Percentiles rank a stretch among this genome's conserved stretches.
Evolutionary conservation across 2,113 vertebrate species (phyloP).

Genomic region (Oryctolagus cuniculus): DNA sequence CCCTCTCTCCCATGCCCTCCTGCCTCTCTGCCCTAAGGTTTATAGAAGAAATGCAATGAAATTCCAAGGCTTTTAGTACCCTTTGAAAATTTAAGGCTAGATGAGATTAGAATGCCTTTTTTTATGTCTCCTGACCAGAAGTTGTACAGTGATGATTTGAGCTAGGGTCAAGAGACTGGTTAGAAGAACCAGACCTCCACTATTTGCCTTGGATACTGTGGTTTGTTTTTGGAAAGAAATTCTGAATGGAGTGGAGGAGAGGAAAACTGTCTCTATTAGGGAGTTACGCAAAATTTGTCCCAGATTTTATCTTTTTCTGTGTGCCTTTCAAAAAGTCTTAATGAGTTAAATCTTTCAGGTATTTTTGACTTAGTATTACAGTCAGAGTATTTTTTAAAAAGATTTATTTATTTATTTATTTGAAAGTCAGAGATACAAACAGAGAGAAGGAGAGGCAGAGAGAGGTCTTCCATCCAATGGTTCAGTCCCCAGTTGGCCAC

Average conservation of each 20-base stretch:
- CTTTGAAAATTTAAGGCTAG: conserved; percentile 52
- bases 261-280: conserved; percentile 64
- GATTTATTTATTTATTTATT: no score
- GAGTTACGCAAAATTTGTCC: conserved; percentile 78
- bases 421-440: no score
- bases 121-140: conserved; percentile 54
- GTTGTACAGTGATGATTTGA: conserved; percentile 37
- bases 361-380: conserved; percentile 78
- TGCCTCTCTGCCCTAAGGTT: conserved; percentile 49
- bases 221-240: conserved; percentile 63
- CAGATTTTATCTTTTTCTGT: conserved; percentile 73
- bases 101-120: conserved; percentile 36
- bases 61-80: conserved; percentile 43
- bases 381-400: conserved; percentile 56
- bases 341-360: conserved; percentile 73
- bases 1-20: not conserved
- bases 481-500: no score
- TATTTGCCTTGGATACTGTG: conserved; percentile 58
- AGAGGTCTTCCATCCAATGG: no score
- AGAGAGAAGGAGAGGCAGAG: no score
- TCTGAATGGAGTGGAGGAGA: conserved; percentile 21
- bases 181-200: conserved; percentile 37
- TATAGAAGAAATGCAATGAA: conserved; percentile 49
- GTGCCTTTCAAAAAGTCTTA: conserved; percentile 75
- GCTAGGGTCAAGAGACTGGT: not conserved